phyloP scores from a whole-genome alignment of 2,797 vertebrate genomes.

The Ambastaia sidthimunki region DNA sequence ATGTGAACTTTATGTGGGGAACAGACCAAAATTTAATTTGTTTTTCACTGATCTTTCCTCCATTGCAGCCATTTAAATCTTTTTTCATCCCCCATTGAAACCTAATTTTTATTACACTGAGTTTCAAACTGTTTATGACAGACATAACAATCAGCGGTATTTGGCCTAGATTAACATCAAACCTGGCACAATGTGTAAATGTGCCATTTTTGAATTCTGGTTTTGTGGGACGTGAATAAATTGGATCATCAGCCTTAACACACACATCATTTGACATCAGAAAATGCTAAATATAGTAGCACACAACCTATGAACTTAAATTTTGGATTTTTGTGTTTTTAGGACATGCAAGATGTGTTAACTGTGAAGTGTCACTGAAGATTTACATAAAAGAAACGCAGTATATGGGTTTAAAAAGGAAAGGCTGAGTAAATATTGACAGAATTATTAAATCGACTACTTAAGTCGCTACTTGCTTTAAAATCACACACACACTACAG shows the following conservation, averaged over 20 bases:
- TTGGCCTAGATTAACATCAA: neutral
- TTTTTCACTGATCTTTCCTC: neutral
- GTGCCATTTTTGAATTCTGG: neutral
- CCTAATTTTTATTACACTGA: no score
- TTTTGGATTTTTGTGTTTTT: neutral
- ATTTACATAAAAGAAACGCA: no score
- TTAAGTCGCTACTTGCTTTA: neutral
- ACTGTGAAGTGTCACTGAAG: neutral
- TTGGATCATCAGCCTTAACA: no score
- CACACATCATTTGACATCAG: no score
- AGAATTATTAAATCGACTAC: neutral
- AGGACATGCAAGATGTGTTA: neutral
- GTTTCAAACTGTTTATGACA: neutral
- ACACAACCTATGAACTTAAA: neutral
- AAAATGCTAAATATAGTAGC: neutral
- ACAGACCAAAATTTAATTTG: neutral
- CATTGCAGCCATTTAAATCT: neutral
- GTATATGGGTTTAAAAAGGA: neutral
- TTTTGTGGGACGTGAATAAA: no score
- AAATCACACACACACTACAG: slow-evolving; percentile 20
- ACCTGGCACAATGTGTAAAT: neutral
- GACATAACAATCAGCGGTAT: neutral
- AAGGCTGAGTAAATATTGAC: neutral
- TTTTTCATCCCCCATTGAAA: neutral
- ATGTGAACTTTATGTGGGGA: no score